A percentile compares a stretch with the other conserved stretches of the same genome.
These are phyloP conservation scores for Acomys russatus DNA, from an alignment of 2,797 vertebrate species.

Conservation along the genomic window DNA sequence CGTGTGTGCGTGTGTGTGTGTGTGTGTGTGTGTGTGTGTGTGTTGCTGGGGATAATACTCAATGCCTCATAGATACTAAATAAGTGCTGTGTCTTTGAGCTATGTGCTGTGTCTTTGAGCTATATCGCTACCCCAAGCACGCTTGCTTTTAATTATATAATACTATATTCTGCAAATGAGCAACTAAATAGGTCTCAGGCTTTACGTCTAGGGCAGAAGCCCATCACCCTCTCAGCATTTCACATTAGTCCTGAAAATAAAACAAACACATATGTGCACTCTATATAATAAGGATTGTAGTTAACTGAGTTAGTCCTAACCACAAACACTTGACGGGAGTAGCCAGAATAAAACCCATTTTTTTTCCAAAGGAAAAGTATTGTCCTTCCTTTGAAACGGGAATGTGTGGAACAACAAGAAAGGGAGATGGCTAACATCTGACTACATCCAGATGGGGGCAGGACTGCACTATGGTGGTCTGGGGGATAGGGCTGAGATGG, in stretches of 20 bases:
- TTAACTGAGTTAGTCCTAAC: not conserved
- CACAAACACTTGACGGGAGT: not conserved
- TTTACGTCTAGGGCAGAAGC: not conserved
- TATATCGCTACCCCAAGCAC: not conserved
- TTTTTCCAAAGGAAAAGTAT: not conserved
- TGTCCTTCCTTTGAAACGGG: not conserved
- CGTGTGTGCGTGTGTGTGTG: not conserved
- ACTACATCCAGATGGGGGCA: not conserved
- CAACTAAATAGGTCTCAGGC: not conserved
- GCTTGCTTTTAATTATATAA: not conserved
- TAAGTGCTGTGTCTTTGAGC: not conserved
- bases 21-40: not conserved
- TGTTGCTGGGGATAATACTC: not conserved
- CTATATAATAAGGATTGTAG: constrained; percentile 31
- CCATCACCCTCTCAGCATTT: not conserved
- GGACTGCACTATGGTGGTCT: too few relatives aligned
- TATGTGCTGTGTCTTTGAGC: not conserved
- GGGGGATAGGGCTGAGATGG: not conserved
- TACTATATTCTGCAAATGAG: constrained; percentile 22
- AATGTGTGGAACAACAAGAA: not conserved
- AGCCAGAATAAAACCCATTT: not conserved
- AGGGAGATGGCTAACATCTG: not conserved
- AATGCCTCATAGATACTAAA: not conserved
- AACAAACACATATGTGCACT: not conserved
- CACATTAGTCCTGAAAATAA: not conserved